Percentiles rank a stretch among this genome's conserved stretches.
Evolutionary conservation across 2,113 vertebrate species (phyloP).

Genomic region (Chelonoidis abingdonii): DNA sequence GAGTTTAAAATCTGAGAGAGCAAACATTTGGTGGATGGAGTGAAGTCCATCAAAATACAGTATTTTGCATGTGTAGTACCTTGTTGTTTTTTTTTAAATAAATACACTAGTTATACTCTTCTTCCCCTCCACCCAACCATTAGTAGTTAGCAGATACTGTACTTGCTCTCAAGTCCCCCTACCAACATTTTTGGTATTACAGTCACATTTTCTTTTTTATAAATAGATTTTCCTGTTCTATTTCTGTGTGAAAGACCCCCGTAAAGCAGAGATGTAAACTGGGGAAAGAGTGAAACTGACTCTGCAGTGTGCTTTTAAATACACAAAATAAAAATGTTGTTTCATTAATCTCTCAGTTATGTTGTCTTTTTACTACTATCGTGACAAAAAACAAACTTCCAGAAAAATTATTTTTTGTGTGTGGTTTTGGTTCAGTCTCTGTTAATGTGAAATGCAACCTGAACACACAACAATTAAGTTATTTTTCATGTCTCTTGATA

Average conservation of each 20-base stretch:
- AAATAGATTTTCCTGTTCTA: background rate
- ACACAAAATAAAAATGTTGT: background rate
- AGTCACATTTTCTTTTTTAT: conserved; percentile 14
- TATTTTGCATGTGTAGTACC: background rate
- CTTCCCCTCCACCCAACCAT: background rate
- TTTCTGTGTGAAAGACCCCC: background rate
- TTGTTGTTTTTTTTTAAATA: background rate
- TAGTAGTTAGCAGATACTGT: background rate
- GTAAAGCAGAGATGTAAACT: background rate
- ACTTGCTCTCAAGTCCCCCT: conserved; percentile 4
- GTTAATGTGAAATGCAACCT: background rate
- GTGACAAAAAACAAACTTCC: background rate
- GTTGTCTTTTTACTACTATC: background rate
- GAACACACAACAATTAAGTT: background rate
- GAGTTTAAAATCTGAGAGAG: background rate
- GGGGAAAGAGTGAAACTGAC: background rate
- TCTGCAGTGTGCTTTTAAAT: background rate
- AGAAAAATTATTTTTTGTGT: background rate
- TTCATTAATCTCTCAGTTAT: background rate
- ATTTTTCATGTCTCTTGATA: background rate
- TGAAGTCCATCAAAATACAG: background rate
- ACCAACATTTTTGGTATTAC: conserved; percentile 40
- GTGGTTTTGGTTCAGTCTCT: background rate
- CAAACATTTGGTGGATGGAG: background rate
- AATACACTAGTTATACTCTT: background rate